Percentiles rank a stretch among this genome's conserved stretches.
phyloP scores from a whole-genome alignment of 2,113 vertebrate species.

The Mesoclemmys tuberculata region DNA sequence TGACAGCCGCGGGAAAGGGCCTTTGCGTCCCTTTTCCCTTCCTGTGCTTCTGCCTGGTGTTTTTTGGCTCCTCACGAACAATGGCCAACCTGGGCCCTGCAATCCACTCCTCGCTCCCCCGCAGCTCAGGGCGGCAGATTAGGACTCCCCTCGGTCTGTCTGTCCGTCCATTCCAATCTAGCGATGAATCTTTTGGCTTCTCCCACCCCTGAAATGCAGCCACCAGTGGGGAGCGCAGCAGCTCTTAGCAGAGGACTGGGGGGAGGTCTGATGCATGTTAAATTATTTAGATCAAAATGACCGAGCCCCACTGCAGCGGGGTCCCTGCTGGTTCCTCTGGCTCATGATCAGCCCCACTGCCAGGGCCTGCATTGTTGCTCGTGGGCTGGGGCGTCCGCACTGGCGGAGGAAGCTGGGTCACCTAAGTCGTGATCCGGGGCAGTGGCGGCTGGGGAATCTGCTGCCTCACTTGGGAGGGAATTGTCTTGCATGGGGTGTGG shows the following conservation, averaged over 20 bases:
- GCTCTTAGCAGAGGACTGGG: not conserved
- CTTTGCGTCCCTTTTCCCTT: not conserved
- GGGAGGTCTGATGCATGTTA: not conserved
- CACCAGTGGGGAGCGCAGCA: not conserved
- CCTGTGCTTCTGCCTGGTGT: not conserved
- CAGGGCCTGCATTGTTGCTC: not conserved
- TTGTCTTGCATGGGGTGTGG: not conserved
- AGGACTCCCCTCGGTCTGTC: not conserved
- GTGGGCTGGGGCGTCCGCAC: not conserved
- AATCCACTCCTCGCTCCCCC: no score
- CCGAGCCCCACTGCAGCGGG: not conserved
- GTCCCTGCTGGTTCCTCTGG: not conserved
- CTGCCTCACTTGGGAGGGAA: not conserved
- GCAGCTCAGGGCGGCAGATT: no score
- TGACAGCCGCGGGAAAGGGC: fast-evolving
- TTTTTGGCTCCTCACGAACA: not conserved
- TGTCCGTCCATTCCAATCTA: not conserved
- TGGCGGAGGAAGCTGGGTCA: not conserved
- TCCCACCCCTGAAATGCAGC: not conserved
- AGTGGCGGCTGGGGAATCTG: not conserved
- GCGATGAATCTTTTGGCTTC: not conserved
- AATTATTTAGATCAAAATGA: not conserved
- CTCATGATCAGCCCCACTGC: not conserved
- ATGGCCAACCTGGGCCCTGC: no score
- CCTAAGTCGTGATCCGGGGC: not conserved